Base-by-base conservation (phyloP, 1,140 invertebrate genomes). In the Saccostrea glomerata region DNA sequence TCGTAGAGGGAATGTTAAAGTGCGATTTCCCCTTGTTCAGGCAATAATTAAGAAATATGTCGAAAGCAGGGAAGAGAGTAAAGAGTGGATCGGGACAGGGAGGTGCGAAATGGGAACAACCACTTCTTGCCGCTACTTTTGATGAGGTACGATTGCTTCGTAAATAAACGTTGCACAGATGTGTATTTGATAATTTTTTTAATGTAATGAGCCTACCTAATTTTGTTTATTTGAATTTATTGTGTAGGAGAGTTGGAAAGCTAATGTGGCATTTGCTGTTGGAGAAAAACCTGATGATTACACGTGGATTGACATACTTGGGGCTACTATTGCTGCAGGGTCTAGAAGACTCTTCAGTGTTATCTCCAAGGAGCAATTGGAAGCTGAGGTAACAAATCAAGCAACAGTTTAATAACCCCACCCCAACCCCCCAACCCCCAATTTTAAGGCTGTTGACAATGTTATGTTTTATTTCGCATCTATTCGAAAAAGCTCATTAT, bases 161-260 rank as follows among this genome's bases (percentile, higher is more conserved):
- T 36, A 30, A 23, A 36, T 30, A 73, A 73, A n/a, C 58, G 11
- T 73, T 30, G 58, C 58, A 6, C 17, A 20, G 6, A 6, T n/a
- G 15, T 20, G 58, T 20, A 7, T 17, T 63, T 63, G 58, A n/a
- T 20, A 1, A 36, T 36, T 36, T 3, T 47, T 0, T 47, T 1
- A 47, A 47, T 47, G 23, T 9, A 23, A 66, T 20, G 23, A 66
- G 6, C 15, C 60, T 36, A 82, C 13, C 40, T 82, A 25, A 20
- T 54, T 17, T 13, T 55, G 2, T 54, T 84, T 56, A 9, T 56
- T 36, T 23, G 55, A 23, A 82, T 86, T 88, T 88, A 87, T 54
- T 87, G 88, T 90, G 73, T 85, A 95, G 94, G 92, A 94, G 63
- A 92, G 90, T 82, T 95, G 94, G 94, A 94, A 93, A 87, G 89